Base-by-base conservation (phyloP, 1,140 invertebrate species). In the Diachasma alloeum region DNA sequence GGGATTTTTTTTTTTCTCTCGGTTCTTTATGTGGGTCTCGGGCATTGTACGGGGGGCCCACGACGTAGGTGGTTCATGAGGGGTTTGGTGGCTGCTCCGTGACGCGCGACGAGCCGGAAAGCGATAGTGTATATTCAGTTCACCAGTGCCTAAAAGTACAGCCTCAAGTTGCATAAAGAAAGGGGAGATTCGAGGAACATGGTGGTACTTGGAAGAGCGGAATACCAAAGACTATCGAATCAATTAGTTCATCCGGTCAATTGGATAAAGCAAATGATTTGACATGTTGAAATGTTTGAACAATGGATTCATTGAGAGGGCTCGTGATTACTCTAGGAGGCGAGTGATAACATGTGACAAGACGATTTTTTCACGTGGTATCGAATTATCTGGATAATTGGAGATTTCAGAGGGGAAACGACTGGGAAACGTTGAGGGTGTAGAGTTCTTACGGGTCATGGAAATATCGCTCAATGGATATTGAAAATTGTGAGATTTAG, bases 101-200 rank as follows among this genome's bases (percentile, higher is more conserved):
- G 83, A 87, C 86, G 86, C 83, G 83, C 81, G 80, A 84, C 82
- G 75, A 81, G 80, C 81, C 82, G 82, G 81, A 86, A 87, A 86
- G 83, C 81, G 84, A 87, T 86, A 84, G 84, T 83, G 75, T 24
- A 46, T 22, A 22, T 10, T 36, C n/a, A 66, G n/a, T 10, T 19
- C n/a, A 59, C 46, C 42, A 22, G n/a, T 37, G 56, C 53, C 56
- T 37, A 73, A 59, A 53, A 53, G 48, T 17, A n/a, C 31, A 59
- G n/a, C 6, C 31, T 59, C 26, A 39, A 59, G 36, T 53, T 56
- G 31, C 44, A 72, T 46, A 31, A 31, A 31, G 53, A 26, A 36
- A 56, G 8, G 24, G 10, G 22, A 63, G 59, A 63, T 53, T 53
- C 48, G 44, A n/a, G 44, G 44, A 46, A 46, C 44, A 15, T 46